Base-by-base conservation (phyloP, 2,888 invertebrate species). In the Ophion ventricosus region DNA sequence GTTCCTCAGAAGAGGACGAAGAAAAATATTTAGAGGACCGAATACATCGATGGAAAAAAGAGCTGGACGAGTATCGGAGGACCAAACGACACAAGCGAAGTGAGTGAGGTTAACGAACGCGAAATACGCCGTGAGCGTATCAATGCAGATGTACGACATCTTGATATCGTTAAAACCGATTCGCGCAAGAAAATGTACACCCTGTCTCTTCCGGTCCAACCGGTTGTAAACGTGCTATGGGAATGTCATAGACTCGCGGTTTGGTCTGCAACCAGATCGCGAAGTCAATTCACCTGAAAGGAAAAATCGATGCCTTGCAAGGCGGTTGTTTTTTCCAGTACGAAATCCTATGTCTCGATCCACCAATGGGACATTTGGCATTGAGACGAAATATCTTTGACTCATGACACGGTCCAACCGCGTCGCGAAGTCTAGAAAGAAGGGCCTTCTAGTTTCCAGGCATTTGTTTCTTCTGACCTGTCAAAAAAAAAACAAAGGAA, bases 11-110 rank as follows among this genome's bases (percentile, higher is more conserved):
- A 26, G 61, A 25, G 11, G 26, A 61, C 14, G 11, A 26, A 26
- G 14, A 61, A 10, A 61, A 61, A 26, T 26, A 61, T 61, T 26
- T 61, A 26, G 14, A 61, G 8, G 26, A 26, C 14, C 26, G 61
- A 26, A 61, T 26, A 61, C 26, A 61, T 61, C 61, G 14, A 61
- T 61, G 61, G 61, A 25, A 17, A 61, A 61, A 61, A 61, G 61
- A 61, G 25, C 25, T 26, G 14, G 25, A 23, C 61, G 26, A 61
- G 26, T 61, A 61, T 61, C 61, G 61, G 10, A 61, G 14, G 61
- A 61, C 26, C 14, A 61, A 61, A 61, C 61, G 25, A 61, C 5
- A 14, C 25, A 61, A 26, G 26, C 61, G 26, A 25, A 61, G 61
- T 61, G 26, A 26, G 25, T 61, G 61, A 14, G 29, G 29, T 29